Evolutionary conservation across 2,113 vertebrate species (phyloP), one percentile per base, ranked within the genome.

Genomic region (Silurus meridionalis): DNA sequence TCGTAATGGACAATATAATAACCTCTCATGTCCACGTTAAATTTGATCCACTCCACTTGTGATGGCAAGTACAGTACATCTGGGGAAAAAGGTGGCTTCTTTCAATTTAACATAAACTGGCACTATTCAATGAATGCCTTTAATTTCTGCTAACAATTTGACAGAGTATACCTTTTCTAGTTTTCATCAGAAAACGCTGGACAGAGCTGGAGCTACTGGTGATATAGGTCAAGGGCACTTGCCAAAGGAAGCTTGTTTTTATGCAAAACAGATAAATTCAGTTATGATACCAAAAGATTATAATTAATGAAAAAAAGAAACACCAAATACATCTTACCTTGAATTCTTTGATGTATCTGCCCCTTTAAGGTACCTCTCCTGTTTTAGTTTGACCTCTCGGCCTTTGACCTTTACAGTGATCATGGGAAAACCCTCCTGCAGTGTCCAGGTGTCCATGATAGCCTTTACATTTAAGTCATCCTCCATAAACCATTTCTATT

Each of bases 1-100:
- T 94, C 94, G 0, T 98, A 98, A 91, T 99, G 96, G 8, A 98
- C 96, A 66, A 98, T 96, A 92, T 99, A 98, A 92, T 96, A 98
- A 52, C 97, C 97, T 11, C 93, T 96, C 97, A 97, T 97, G 84
- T 96, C 95, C 81, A 97, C 95, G 0, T 97, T 98, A 85, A 99
- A 97, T 91, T 98, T 98, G 89, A 98, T 92, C 97, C 97, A 98
- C 79, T 95, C 94, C 86, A 95, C 97, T 89, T 96, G 94, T 91
- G 96, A 93, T 0, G 93, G 94, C 88, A 98, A 94, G 90, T 96
- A 94, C 77, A 98, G 90, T 69, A 96, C 93, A 90, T 97, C 97
- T 98, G 81, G 7, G 60, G 8, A 37, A 37, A 81, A 83, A 37
- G 15, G 58, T 52, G 75, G 13, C 14, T 15, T 61, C 63, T 2